Base-by-base conservation (phyloP, 2,888 invertebrate species). In the Allolobophora icterica region DNA sequence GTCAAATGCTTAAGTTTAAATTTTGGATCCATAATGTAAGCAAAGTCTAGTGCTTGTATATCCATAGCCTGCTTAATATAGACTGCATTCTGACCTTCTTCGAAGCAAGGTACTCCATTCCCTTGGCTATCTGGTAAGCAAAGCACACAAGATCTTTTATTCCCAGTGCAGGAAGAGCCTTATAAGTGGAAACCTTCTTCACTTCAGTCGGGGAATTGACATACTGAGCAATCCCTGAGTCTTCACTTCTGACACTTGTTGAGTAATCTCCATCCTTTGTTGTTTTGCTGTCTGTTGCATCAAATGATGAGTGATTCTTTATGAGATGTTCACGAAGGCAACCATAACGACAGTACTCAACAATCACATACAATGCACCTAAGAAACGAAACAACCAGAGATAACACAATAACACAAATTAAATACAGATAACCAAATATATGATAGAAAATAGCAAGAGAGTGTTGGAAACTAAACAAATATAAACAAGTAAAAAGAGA, bases 81-180 rank as follows among this genome's bases (percentile, higher is more conserved):
- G 24, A 87, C 24, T 35, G 38, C 38, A 35, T 87, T 87, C 19
- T 87, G 87, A 91, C 91, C 91, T 91, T 91, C 84, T 89, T 91
- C 97, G 97, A 42, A 97, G 97, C 8, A 98, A 99, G 96, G 95
- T 99, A 99, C 93, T 98, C 98, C 99, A 99, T 99, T 90, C 98
- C 99, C 84, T 98, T 96, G 0, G 98, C 97, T 5, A 98, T 97
- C 96, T 99, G 99, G 95, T 97, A 99, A 0, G 97, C 97, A 97
- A 98, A 99, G 90, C 97, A 97, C 30, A 98, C 96, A 17, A 99
- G 96, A 95, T 98, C 98, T 90, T 97, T 97, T 0, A 98, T 98
- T n/a, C 95, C 95, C 42, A 95, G 92, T 17, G 94, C 93, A 33
- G n/a, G n/a, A n/a, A n/a, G n/a, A n/a, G n/a, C n/a, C n/a, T n/a